A percentile compares a stretch with the other conserved stretches of the same genome.
These are phyloP conservation scores for Cephus cinctus DNA, from an alignment of 1,140 invertebrate species.

Conservation along the genomic window DNA sequence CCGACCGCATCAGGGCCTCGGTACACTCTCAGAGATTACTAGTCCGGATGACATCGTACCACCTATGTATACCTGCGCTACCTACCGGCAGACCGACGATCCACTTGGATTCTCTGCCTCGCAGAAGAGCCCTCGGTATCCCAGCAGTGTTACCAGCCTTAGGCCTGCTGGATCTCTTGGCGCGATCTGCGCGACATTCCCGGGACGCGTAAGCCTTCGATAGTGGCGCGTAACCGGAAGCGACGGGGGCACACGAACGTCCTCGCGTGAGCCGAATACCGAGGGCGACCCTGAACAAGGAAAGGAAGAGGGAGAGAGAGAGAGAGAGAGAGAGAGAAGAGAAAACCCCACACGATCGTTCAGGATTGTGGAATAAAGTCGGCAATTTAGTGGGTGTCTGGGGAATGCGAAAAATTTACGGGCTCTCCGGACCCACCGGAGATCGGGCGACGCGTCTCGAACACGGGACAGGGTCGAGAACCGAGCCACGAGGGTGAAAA, in stretches of 20 bases:
- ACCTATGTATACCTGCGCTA: no score
- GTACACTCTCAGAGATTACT: no score
- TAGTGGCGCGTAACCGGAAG: neutral
- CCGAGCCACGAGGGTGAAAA: constrained; percentile 22
- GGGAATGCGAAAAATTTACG: constrained; percentile 28
- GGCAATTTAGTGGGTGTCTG: constrained; percentile 6
- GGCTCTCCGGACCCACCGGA: constrained; percentile 14
- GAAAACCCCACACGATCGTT: constrained; percentile 7
- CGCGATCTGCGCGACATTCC: no score
- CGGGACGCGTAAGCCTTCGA: no score
- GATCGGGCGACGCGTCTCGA: constrained; percentile 9
- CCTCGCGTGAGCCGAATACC: no score
- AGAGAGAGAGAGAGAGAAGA: neutral
- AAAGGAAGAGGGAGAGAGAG: neutral
- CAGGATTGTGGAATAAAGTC: constrained; percentile 23
- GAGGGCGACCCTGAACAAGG: no score
- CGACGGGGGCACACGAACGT: no score
- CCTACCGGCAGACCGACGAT: no score
- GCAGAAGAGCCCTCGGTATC: no score
- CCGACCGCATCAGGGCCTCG: no score
- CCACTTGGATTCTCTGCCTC: no score
- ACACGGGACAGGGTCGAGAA: constrained; percentile 14
- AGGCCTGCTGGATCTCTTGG: neutral
- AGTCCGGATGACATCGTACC: no score
- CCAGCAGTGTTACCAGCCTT: neutral